Evolutionary conservation across 2,888 invertebrate species (phyloP).

Genomic region (Ceriagrion tenellum): DNA sequence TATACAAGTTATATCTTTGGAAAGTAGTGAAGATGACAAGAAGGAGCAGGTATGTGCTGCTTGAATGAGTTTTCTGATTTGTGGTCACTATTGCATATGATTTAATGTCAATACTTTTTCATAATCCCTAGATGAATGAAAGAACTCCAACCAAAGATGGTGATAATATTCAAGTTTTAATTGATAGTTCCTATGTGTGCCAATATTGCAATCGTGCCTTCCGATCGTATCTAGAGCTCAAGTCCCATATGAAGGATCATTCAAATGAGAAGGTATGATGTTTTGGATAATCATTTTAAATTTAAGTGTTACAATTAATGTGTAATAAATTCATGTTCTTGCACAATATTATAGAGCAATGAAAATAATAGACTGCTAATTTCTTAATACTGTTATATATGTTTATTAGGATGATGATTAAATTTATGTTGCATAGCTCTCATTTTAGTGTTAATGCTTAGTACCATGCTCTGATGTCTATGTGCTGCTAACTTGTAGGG

Average conservation of each 20-base stretch:
- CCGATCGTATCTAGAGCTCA: constrained; percentile 78
- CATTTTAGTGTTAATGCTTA: no score
- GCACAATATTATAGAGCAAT: no score
- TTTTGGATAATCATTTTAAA: not conserved
- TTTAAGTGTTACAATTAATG: no score
- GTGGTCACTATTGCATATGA: not conserved
- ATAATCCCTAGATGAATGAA: not conserved
- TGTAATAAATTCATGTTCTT: no score
- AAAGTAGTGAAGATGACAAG: constrained; percentile 75
- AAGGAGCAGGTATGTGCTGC: constrained; percentile 72
- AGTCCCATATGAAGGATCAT: constrained; percentile 79
- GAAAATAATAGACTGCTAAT: no score
- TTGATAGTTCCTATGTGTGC: constrained; percentile 79
- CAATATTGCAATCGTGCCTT: constrained; percentile 78
- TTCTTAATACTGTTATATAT: no score
- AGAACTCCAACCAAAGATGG: constrained; percentile 15
- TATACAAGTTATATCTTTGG: constrained; percentile 76
- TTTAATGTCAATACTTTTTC: not conserved
- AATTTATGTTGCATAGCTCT: no score
- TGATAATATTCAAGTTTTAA: constrained; percentile 74
- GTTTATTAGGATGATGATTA: no score
- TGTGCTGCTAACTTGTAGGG: no score
- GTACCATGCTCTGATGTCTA: no score
- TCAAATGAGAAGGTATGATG: constrained; percentile 78
- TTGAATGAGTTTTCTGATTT: not conserved